Evolutionary conservation across 2,888 invertebrate genomes (phyloP).

Genomic region (Drosophila cognata): DNA sequence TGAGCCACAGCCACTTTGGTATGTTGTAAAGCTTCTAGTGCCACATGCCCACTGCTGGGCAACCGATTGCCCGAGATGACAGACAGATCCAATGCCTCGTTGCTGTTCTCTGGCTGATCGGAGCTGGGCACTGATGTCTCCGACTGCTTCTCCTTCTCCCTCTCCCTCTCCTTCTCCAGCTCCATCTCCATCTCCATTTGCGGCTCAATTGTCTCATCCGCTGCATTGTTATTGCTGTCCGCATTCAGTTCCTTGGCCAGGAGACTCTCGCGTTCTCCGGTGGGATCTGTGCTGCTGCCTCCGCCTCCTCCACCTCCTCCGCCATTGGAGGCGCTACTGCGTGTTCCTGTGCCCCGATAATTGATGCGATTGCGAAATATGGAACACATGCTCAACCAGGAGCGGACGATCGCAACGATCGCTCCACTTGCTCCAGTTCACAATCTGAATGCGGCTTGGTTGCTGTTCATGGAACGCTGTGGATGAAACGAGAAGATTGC

Average conservation of each 20-base stretch:
- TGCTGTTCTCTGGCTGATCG: conserved; percentile 65
- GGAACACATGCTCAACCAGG: conserved; percentile 80
- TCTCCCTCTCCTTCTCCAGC: conserved; percentile 25
- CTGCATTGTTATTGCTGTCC: conserved; percentile 82
- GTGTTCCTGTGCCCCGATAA: conserved; percentile 82
- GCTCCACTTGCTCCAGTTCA: conserved; percentile 40
- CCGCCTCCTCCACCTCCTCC: conserved; percentile 8
- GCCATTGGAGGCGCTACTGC: conserved; percentile 57
- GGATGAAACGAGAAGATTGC: conserved; percentile 29
- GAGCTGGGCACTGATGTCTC: conserved; percentile 23
- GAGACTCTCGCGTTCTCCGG: conserved; percentile 49
- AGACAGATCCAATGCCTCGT: conserved; percentile 83
- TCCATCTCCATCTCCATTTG: conserved; percentile 18
- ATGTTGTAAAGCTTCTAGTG: conserved; percentile 96
- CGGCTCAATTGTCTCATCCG: conserved; percentile 28
- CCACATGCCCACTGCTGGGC: conserved; percentile 89
- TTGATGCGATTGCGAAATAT: conserved; percentile 84
- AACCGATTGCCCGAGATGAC: conserved; percentile 74
- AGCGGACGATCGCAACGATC: conserved; percentile 14
- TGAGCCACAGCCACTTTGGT: conserved; percentile 93
- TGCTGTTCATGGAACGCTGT: conserved; percentile 44
- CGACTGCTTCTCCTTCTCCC: conserved; percentile 16
- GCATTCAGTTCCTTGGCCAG: conserved; percentile 82
- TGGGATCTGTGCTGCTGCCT: conserved; percentile 12
- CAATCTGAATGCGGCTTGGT: conserved; percentile 15